A percentile compares a stretch with the other conserved stretches of the same genome.
Conservation (phyloP, 1,140 invertebrate species). For the Belonocnema kinseyi region DNA sequence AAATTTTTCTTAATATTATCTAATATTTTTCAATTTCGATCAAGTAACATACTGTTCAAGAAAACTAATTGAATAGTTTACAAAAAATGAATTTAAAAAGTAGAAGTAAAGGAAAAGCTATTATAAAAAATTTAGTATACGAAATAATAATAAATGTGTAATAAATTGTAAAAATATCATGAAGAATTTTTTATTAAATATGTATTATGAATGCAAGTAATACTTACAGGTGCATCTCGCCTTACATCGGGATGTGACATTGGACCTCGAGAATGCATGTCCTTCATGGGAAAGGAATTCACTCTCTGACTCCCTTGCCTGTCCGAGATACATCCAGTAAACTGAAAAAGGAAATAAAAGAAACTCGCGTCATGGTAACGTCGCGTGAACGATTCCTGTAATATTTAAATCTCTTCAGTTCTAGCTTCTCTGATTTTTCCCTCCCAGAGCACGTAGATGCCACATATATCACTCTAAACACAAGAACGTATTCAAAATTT, state of each 20-base stretch:
- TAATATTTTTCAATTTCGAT: too few relatives aligned
- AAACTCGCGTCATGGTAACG: conserved; percentile 53
- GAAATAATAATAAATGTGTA: conserved; percentile 10
- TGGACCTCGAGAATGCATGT: conserved; percentile 78
- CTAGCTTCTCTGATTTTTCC: conserved; percentile 4
- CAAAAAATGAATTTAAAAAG: not conserved
- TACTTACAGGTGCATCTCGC: conserved; percentile 85
- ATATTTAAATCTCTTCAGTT: conserved; percentile 9
- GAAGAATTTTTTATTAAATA: conserved; percentile 26
- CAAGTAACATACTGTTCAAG: too few relatives aligned
- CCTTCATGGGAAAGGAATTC: conserved; percentile 89
- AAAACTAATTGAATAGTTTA: too few relatives aligned
- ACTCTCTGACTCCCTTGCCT: conserved; percentile 82
- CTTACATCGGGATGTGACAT: conserved; percentile 82
- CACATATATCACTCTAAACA: conserved; percentile 31
- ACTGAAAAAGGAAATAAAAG: conserved; percentile 75
- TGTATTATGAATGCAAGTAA: conserved; percentile 25
- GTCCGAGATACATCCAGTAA: conserved; percentile 84
- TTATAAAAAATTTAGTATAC: not conserved
- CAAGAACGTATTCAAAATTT: conserved; percentile 1
- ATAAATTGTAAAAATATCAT: not conserved
- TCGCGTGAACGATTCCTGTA: conserved; percentile 11
- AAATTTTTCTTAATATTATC: too few relatives aligned
- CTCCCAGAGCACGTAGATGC: not conserved
- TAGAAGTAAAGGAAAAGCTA: not conserved